Percentiles rank a stretch among this genome's conserved stretches.
Conservation (phyloP, 2,113 vertebrate genomes). For the Galeopterus variegatus region DNA sequence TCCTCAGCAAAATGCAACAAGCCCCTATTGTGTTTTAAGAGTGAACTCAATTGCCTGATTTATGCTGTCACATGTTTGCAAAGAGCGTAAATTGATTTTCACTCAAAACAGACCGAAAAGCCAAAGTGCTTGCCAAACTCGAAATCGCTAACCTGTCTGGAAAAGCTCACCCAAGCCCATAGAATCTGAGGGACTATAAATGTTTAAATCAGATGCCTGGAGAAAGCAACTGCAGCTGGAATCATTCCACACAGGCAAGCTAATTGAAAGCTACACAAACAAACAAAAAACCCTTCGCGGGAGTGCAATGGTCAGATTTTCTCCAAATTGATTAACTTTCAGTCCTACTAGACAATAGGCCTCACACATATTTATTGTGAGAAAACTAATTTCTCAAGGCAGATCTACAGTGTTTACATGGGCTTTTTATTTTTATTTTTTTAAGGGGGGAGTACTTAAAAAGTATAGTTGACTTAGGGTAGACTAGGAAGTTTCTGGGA, state of each 20-base stretch:
- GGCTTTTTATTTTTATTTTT: neutral
- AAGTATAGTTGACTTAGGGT: slow-evolving; percentile 56
- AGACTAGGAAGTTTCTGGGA: slow-evolving; percentile 71
- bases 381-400: slow-evolving; percentile 84
- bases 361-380: slow-evolving; percentile 84
- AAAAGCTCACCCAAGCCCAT: slow-evolving; percentile 75
- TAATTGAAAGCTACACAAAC: slow-evolving; percentile 84
- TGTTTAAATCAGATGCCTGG: slow-evolving; percentile 82
- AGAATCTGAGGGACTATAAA: slow-evolving; percentile 69
- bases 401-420: slow-evolving; percentile 53
- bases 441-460: neutral
- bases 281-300: slow-evolving; percentile 66
- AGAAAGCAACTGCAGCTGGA: slow-evolving; percentile 80
- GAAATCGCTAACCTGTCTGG: slow-evolving; percentile 77
- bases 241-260: slow-evolving; percentile 78
- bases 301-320: slow-evolving; percentile 75
- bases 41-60: slow-evolving; percentile 81
- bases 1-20: slow-evolving; percentile 75
- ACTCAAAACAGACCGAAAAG: slow-evolving; percentile 77
- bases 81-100: slow-evolving; percentile 84
- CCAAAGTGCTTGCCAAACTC: slow-evolving; percentile 80
- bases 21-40: slow-evolving; percentile 73
- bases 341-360: slow-evolving; percentile 78
- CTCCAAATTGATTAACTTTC: slow-evolving; percentile 83
- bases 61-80: slow-evolving; percentile 84